phyloP scores from a whole-genome alignment of 2,113 vertebrate genomes.

The Mugil cephalus region DNA sequence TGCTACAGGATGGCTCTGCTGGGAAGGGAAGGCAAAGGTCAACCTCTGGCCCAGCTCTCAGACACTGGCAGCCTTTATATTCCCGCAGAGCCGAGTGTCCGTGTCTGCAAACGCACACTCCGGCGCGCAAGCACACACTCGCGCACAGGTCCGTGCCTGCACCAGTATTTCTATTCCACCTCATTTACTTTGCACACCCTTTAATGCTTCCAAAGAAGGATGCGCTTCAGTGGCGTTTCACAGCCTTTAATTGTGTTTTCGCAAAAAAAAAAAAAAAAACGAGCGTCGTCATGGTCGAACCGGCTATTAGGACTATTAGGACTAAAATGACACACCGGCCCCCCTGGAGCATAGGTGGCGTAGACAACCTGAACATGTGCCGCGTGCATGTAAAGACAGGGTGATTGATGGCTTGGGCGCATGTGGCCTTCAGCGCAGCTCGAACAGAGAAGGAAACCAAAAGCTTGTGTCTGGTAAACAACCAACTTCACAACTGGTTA shows the following conservation, averaged over 20 bases:
- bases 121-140: slow-evolving; percentile 22
- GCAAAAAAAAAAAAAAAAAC: slow-evolving; percentile 58
- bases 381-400: slow-evolving; percentile 26
- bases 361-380: slow-evolving; percentile 27
- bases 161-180: slow-evolving; percentile 35
- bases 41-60: slow-evolving; percentile 51
- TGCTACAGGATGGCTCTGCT: slow-evolving; percentile 68
- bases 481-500: slow-evolving; percentile 60
- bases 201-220: slow-evolving; percentile 28
- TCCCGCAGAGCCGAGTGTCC: slow-evolving; percentile 41
- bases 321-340: slow-evolving; percentile 47
- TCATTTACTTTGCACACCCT: slow-evolving; percentile 30
- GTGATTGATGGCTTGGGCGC: slow-evolving; percentile 39
- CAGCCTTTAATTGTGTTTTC: slow-evolving; percentile 53
- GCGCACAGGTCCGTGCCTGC: slow-evolving; percentile 52
- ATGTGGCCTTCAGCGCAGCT: slow-evolving; percentile 4
- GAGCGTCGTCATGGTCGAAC: slow-evolving; percentile 18
- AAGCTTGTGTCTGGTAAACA: slow-evolving; percentile 41
- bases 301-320: slow-evolving; percentile 12
- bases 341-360: not conserved
- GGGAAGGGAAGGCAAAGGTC: slow-evolving; percentile 76
- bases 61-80: slow-evolving; percentile 76
- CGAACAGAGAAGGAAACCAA: slow-evolving; percentile 28
- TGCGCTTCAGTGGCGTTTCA: slow-evolving; percentile 42
- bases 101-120: slow-evolving; percentile 46